A percentile compares a stretch with the other conserved stretches of the same genome.
Conservation (phyloP, 2,113 vertebrate species). For the Sialia sialis region DNA sequence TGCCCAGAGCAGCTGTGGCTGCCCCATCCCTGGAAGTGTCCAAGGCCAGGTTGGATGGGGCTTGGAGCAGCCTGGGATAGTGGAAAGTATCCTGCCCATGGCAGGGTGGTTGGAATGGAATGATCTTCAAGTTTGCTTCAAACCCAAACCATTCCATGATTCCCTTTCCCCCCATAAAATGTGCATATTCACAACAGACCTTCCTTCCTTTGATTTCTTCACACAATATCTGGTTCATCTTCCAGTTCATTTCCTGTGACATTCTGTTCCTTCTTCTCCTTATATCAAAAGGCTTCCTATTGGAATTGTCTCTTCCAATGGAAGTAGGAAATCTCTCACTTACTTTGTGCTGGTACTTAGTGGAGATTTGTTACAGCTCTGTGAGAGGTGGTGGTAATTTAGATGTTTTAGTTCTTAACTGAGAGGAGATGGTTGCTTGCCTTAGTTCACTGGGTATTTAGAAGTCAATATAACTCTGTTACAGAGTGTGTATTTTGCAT, state of each 20-base stretch:
- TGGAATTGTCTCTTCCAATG: background rate
- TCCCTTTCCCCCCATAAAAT: background rate
- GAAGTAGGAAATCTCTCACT: background rate
- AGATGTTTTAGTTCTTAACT: background rate
- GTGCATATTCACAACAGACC: background rate
- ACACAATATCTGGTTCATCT: background rate
- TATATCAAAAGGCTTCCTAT: accelerated
- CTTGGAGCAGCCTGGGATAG: background rate
- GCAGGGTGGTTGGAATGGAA: background rate
- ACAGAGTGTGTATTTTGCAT: background rate
- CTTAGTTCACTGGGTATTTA: background rate
- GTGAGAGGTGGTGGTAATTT: background rate
- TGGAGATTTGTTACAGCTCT: background rate
- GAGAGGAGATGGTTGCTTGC: background rate
- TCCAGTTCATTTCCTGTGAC: no score
- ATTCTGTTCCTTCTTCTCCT: background rate
- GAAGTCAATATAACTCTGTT: background rate
- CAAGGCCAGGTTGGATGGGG: background rate
- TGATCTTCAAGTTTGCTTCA: background rate
- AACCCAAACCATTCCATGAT: background rate
- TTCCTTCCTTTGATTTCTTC: background rate
- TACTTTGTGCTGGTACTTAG: background rate
- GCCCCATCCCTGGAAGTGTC: background rate
- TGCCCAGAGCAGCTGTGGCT: background rate
- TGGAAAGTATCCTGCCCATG: background rate